Percentiles rank a stretch among this genome's conserved stretches.
Conservation (phyloP, 2,113 vertebrate genomes). For the Leiothrix lutea region DNA sequence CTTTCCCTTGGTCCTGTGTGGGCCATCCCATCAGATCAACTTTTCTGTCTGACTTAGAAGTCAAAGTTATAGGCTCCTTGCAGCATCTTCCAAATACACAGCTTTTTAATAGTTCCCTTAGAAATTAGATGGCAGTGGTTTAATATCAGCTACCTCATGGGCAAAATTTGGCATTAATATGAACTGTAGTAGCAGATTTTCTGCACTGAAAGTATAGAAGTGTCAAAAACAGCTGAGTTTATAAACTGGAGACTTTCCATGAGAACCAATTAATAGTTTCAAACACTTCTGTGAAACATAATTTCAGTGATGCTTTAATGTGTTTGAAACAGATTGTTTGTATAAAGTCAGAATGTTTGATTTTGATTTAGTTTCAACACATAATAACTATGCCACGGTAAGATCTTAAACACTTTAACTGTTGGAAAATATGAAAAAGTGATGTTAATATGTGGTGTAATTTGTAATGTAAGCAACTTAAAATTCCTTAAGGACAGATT, state of each 20-base stretch:
- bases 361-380: constrained; percentile 45
- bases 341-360: constrained; percentile 24
- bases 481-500: neutral
- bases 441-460: neutral
- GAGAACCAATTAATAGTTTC: constrained; percentile 43
- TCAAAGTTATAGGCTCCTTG: neutral
- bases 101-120: neutral
- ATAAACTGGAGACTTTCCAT: neutral
- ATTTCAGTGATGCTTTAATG: neutral
- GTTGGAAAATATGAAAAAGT: neutral
- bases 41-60: neutral
- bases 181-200: constrained; percentile 11
- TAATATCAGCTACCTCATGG: neutral
- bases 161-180: neutral
- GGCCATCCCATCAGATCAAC: neutral
- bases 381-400: neutral
- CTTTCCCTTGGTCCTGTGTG: neutral
- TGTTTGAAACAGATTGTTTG: constrained; percentile 48
- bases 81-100: neutral
- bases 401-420: constrained; percentile 24
- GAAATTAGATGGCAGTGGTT: neutral
- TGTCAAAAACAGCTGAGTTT: neutral
- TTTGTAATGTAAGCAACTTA: neutral
- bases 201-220: neutral
- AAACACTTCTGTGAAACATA: constrained; percentile 21